Base-by-base conservation (phyloP, 1,140 invertebrate genomes). In the Micrasema minimum region DNA sequence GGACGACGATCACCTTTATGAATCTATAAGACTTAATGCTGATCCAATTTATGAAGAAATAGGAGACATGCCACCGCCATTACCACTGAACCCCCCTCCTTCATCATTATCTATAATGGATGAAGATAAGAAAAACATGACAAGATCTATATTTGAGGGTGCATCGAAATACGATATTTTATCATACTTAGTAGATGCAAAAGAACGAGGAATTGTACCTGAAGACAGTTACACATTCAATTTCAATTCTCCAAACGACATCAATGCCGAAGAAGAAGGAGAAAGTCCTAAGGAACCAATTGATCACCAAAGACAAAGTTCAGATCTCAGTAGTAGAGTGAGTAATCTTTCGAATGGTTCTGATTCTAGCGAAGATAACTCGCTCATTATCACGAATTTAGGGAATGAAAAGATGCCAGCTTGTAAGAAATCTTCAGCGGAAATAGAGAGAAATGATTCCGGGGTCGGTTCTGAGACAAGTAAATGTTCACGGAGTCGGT, bases 401-500 rank as follows among this genome's bases (percentile, higher is more conserved):
- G 77, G 78, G 55, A 31, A 85, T 69, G 85, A 87, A 69, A 87
- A 88, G 77, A 70, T 77, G 14, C 46, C 82, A 76, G 80, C 78
- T n/a, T 83, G 80, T 75, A 85, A 85, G 75, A 88, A 87, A 75
- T 79, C 85, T 46, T 84, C 84, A 10, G 85, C 86, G 10, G 89
- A 90, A 79, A 91, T 96, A 59, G 95, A 97, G 83, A 86, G 95
- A 70, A 96, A 95, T 76, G 95, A 97, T 80, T 96, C 94, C 11
- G 95, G 95, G 1, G 95, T 97, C 0, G 95, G 95, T 37, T 95
- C 93, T 2, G 95, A 97, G 81, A 96, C 94, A 2, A 94, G 93
- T 79, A 93, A 94, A 79, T 90, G 91, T n/a, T 92, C 91, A 55
- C 86, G 92, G 76, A 92, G 90, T 78, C 86, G 88, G 79, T 89